These are phyloP conservation scores for Mylabris phalerata DNA, from an alignment of 1,140 invertebrate genomes.

Conservation along the genomic window DNA sequence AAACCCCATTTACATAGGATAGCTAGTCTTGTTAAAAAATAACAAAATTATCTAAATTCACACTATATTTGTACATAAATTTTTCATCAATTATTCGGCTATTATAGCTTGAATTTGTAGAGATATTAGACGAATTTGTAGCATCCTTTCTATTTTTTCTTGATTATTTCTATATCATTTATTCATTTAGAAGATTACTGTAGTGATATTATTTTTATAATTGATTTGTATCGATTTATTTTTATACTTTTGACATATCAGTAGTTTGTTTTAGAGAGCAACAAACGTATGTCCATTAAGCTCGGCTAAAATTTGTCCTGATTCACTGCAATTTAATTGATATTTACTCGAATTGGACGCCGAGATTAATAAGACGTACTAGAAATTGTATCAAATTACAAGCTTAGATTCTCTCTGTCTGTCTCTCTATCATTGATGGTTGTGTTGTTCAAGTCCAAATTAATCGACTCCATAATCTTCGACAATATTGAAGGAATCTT, in stretches of 20 bases:
- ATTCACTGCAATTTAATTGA: too few species aligned
- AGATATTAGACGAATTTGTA: background rate
- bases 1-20: slow-evolving; percentile 44
- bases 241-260: slow-evolving; percentile 26
- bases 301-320: too few species aligned
- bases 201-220: slow-evolving; percentile 16
- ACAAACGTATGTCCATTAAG: too few species aligned
- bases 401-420: too few species aligned
- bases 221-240: slow-evolving; percentile 14
- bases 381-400: too few species aligned
- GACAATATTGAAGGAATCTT: too few species aligned
- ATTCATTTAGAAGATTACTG: background rate
- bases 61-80: slow-evolving; percentile 7
- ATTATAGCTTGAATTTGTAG: slow-evolving; percentile 1
- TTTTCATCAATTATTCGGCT: slow-evolving; percentile 6
- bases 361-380: too few species aligned
- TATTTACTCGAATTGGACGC: too few species aligned
- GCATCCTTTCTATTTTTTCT: background rate
- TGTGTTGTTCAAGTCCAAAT: too few species aligned
- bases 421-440: too few species aligned
- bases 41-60: slow-evolving; percentile 19
- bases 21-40: slow-evolving; percentile 45
- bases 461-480: too few species aligned
- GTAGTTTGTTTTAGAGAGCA: slow-evolving; percentile 9
- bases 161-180: too few species aligned